These are phyloP conservation scores for Aythya baeri DNA, from an alignment of 2,113 vertebrate genomes.

Conservation along the genomic window DNA sequence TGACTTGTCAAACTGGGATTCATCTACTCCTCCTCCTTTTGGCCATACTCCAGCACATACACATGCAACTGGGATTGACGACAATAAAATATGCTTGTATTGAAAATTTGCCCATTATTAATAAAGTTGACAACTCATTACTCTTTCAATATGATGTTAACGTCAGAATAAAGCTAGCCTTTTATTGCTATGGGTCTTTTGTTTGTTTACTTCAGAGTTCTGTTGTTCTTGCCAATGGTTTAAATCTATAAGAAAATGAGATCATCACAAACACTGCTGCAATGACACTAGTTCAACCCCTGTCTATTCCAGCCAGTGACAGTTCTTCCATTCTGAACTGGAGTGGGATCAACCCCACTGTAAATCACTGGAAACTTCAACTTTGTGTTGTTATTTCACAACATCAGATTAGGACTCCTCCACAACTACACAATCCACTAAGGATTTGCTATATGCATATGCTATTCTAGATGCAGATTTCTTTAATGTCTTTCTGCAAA, in stretches of 20 bases:
- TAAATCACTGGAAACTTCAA: slow-evolving; percentile 24
- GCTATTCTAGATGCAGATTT: not conserved
- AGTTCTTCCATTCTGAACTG: slow-evolving; percentile 12
- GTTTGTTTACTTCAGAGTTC: slow-evolving; percentile 47
- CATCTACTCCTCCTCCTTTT: slow-evolving; percentile 8
- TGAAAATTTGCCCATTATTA: slow-evolving; percentile 57
- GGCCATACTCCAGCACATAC: slow-evolving; percentile 29
- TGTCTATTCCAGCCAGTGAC: not conserved
- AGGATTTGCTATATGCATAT: not conserved
- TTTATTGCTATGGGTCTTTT: slow-evolving; percentile 21
- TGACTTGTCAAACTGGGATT: not conserved
- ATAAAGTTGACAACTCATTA: slow-evolving; percentile 41
- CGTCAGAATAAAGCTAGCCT: not conserved
- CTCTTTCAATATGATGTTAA: slow-evolving; percentile 16
- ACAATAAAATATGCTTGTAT: slow-evolving; percentile 33
- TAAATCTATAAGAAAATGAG: slow-evolving; percentile 25
- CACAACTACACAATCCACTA: not conserved
- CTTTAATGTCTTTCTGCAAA: not conserved
- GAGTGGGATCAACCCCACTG: not conserved
- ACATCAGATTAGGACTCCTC: not conserved
- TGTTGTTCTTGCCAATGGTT: slow-evolving; percentile 25
- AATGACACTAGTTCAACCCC: not conserved
- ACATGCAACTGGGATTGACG: slow-evolving; percentile 4
- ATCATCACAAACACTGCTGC: not conserved
- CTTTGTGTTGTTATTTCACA: not conserved